Conservation (phyloP, 2,888 invertebrate genomes). For the Dusona sp. region DNA sequence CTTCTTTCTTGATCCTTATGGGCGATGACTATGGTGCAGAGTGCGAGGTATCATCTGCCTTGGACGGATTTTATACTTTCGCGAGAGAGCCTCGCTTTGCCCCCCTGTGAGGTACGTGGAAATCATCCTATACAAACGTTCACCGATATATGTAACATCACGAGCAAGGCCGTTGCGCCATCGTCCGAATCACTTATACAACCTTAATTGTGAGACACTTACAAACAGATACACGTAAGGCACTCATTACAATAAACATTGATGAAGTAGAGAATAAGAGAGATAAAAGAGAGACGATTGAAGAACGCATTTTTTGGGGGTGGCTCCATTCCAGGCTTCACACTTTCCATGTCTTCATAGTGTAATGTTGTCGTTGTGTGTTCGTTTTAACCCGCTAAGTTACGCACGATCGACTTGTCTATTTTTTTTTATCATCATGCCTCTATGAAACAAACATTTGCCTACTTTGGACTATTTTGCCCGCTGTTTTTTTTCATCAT, state of each 20-base stretch:
- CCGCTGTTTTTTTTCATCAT: constrained; percentile 15
- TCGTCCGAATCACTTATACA: constrained; percentile 73
- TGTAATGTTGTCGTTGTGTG: background rate
- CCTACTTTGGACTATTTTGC: constrained; percentile 1
- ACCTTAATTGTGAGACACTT: constrained; percentile 60
- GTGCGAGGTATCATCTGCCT: constrained; percentile 81
- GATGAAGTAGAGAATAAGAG: constrained; percentile 1
- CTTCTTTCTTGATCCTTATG: constrained; percentile 72
- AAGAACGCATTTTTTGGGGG: constrained; percentile 64
- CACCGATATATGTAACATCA: constrained; percentile 81
- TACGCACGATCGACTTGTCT: constrained; percentile 56
- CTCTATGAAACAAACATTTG: constrained; percentile 14
- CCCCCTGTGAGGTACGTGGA: constrained; percentile 67
- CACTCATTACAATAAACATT: constrained; percentile 36
- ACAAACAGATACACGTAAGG: constrained; percentile 19
- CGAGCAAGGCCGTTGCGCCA: constrained; percentile 83
- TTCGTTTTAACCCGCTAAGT: constrained; percentile 24
- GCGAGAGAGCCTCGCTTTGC: constrained; percentile 71
- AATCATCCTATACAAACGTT: constrained; percentile 73
- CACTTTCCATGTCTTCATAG: constrained; percentile 22
- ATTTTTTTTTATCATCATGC: constrained; percentile 19
- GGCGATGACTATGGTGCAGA: constrained; percentile 78
- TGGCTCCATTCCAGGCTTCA: constrained; percentile 58
- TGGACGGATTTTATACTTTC: constrained; percentile 81
- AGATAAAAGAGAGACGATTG: constrained; percentile 24